Evolutionary conservation across 2,113 vertebrate genomes (phyloP).

Genomic region (Toxotes chatareus): DNA sequence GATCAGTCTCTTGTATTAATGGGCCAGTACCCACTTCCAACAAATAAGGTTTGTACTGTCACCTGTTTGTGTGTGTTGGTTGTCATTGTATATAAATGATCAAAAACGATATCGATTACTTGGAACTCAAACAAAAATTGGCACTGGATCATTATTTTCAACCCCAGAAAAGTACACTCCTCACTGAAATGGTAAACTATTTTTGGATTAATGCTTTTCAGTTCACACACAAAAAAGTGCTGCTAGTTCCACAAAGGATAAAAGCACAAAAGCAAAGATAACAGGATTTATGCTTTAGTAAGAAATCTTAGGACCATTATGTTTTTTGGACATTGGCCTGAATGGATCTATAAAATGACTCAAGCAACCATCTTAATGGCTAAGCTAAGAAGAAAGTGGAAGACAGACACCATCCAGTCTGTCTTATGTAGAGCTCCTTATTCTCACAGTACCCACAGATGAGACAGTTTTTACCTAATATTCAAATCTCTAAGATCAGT

Average conservation of each 20-base stretch:
- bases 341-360: not conserved
- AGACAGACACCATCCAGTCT: not conserved
- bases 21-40: too few species aligned
- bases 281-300: not conserved
- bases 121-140: too few species aligned
- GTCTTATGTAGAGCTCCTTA: not conserved
- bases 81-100: not conserved
- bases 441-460: not conserved
- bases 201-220: not conserved
- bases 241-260: not conserved
- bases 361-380: not conserved
- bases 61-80: not conserved
- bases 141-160: constrained; percentile 16
- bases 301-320: not conserved
- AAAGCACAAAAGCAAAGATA: not conserved
- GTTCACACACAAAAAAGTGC: not conserved
- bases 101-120: too few species aligned
- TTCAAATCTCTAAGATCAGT: constrained; percentile 3
- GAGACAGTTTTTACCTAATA: not conserved
- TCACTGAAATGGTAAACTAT: not conserved
- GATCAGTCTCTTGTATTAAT: not conserved
- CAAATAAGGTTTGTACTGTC: not conserved
- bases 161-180: not conserved
- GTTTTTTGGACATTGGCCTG: not conserved
- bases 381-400: not conserved